Conservation (phyloP, 2,888 invertebrate genomes). For the Deilephila elpenor region DNA sequence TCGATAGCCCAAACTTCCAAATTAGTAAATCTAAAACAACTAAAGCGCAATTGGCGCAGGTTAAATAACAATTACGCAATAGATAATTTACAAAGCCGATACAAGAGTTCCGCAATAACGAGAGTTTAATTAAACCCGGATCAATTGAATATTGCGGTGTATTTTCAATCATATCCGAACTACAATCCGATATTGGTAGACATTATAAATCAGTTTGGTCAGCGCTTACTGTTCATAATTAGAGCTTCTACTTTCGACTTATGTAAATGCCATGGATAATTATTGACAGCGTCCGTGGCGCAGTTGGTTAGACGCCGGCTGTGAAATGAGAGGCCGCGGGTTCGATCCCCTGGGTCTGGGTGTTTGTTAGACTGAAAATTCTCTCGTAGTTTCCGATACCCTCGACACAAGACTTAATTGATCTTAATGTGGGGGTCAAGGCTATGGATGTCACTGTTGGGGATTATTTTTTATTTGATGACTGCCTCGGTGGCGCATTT, state of each 20-base stretch:
- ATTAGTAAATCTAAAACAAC: background rate
- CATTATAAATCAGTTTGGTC: background rate
- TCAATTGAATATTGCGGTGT: background rate
- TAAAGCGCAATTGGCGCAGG: background rate
- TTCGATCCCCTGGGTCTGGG: too few relatives aligned
- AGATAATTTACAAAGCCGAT: slow-evolving; percentile 5
- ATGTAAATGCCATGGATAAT: background rate
- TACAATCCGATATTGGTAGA: background rate
- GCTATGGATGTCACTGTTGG: too few relatives aligned
- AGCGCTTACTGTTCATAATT: background rate
- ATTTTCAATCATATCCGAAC: background rate
- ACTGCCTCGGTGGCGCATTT: too few relatives aligned
- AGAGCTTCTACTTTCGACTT: background rate
- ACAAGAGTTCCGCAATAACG: slow-evolving; percentile 7
- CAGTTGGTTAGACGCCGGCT: too few relatives aligned
- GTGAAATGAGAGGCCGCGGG: too few relatives aligned
- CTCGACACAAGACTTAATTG: too few relatives aligned
- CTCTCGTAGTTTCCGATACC: too few relatives aligned
- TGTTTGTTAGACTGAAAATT: too few relatives aligned
- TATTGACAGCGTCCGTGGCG: too few relatives aligned
- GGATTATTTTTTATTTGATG: too few relatives aligned
- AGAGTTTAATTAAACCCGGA: background rate
- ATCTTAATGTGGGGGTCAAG: too few relatives aligned
- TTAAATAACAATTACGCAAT: background rate
- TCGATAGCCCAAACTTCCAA: background rate